phyloP scores from a whole-genome alignment of 2,797 vertebrate species.

The Pachyuromys duprasi region DNA sequence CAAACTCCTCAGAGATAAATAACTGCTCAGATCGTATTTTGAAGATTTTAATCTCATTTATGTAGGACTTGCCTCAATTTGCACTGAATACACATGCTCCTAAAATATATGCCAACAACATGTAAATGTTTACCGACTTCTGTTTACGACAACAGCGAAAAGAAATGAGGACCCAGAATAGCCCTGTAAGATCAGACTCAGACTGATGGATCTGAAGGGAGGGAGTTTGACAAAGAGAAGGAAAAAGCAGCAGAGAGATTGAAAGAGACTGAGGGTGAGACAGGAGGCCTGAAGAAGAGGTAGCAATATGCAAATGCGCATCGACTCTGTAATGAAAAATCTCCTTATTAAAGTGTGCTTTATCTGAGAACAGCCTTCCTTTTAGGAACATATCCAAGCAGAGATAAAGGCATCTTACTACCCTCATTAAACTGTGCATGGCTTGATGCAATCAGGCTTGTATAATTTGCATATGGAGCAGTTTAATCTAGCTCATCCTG shows the following conservation, averaged over 20 bases:
- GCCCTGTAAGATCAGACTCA: slow-evolving; percentile 67
- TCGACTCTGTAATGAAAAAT: slow-evolving; percentile 86
- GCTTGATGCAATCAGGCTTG: slow-evolving; percentile 89
- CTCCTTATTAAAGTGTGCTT: slow-evolving; percentile 88
- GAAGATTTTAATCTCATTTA: slow-evolving; percentile 75
- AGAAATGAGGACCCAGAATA: slow-evolving; percentile 73
- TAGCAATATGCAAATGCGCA: slow-evolving; percentile 85
- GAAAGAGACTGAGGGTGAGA: slow-evolving; percentile 16
- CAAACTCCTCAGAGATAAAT: slow-evolving; percentile 69
- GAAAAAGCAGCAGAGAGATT: slow-evolving; percentile 7
- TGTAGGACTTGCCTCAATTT: slow-evolving; percentile 58
- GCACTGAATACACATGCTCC: slow-evolving; percentile 76
- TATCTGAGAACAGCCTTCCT: slow-evolving; percentile 86
- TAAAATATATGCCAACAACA: slow-evolving; percentile 84
- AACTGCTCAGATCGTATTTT: slow-evolving; percentile 68
- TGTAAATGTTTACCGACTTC: slow-evolving; percentile 82
- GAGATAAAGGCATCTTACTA: slow-evolving; percentile 88
- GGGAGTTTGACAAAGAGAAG: slow-evolving; percentile 1
- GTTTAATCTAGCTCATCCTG: slow-evolving; percentile 89
- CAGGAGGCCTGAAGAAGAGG: slow-evolving; percentile 15
- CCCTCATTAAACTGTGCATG: slow-evolving; percentile 88
- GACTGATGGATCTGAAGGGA: background rate
- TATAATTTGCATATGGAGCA: slow-evolving; percentile 90
- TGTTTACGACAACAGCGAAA: slow-evolving; percentile 71
- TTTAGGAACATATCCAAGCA: slow-evolving; percentile 87